phyloP scores from a whole-genome alignment of 2,113 vertebrate genomes.

The Atherinomorus stipes region DNA sequence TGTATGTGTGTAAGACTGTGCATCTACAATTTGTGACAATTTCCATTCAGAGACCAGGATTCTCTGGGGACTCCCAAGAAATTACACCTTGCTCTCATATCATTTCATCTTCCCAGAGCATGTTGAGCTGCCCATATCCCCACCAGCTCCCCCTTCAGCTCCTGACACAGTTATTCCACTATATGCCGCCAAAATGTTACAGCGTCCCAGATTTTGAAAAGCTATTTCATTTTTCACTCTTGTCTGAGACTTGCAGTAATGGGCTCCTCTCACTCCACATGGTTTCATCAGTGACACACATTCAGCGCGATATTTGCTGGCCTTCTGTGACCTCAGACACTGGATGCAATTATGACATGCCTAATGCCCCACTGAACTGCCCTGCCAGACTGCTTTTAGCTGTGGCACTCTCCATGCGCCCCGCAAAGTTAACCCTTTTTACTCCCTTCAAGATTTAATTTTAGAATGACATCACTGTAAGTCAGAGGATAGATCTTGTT shows the following conservation, averaged over 20 bases:
- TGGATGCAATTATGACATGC: slow-evolving; percentile 72
- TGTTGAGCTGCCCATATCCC: slow-evolving; percentile 60
- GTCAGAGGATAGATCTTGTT: slow-evolving; percentile 29
- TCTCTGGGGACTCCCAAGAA: slow-evolving; percentile 75
- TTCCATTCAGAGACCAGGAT: slow-evolving; percentile 52
- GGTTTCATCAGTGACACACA: slow-evolving; percentile 65
- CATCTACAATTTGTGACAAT: slow-evolving; percentile 58
- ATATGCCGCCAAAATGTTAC: slow-evolving; percentile 61
- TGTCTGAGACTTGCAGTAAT: slow-evolving; percentile 69
- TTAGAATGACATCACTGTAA: slow-evolving; percentile 51
- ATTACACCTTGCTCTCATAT: slow-evolving; percentile 71
- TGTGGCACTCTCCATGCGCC: slow-evolving; percentile 11
- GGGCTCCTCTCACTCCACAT: slow-evolving; percentile 64
- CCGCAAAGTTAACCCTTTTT: slow-evolving; percentile 26
- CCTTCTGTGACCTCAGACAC: slow-evolving; percentile 70
- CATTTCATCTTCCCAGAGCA: slow-evolving; percentile 71
- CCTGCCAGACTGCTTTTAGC: slow-evolving; percentile 52
- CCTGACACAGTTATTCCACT: slow-evolving; percentile 63
- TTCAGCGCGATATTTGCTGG: slow-evolving; percentile 55
- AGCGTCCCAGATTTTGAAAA: slow-evolving; percentile 67
- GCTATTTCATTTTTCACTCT: slow-evolving; percentile 74
- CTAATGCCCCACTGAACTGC: slow-evolving; percentile 60
- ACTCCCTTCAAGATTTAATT: slow-evolving; percentile 44
- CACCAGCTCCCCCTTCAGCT: slow-evolving; percentile 29
- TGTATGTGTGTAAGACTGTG: slow-evolving; percentile 15